phyloP scores from a whole-genome alignment of 23 tunicate genomes.

The Ascidia mentula region DNA sequence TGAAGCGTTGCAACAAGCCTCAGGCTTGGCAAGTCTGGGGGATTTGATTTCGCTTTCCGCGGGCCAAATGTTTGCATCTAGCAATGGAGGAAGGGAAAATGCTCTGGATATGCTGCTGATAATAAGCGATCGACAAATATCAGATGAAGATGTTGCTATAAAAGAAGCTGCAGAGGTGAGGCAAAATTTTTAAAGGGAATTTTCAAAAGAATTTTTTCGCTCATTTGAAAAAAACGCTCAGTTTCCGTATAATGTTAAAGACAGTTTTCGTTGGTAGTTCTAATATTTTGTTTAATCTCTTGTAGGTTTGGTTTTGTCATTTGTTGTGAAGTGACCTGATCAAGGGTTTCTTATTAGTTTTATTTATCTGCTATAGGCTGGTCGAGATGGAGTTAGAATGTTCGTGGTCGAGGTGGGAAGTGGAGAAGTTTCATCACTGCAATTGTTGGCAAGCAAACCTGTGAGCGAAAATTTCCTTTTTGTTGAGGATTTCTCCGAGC shows the following conservation, averaged over 20 bases:
- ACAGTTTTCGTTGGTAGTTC: neutral
- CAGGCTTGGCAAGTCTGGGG: neutral
- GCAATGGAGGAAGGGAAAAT: slow-evolving; percentile 44
- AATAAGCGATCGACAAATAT: slow-evolving; percentile 43
- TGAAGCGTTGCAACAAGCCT: slow-evolving; percentile 5
- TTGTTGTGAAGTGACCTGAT: too few species aligned
- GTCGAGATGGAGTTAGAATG: slow-evolving; percentile 32
- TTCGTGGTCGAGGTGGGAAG: slow-evolving; percentile 59
- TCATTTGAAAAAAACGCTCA: too few species aligned
- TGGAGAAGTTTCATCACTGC: slow-evolving; percentile 8
- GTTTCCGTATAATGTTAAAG: too few species aligned
- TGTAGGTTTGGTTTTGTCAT: too few species aligned
- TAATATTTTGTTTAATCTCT: too few species aligned
- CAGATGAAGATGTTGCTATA: slow-evolving; percentile 18
- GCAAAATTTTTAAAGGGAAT: neutral
- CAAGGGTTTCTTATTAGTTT: neutral
- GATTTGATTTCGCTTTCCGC: slow-evolving; percentile 4
- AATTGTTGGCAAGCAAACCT: slow-evolving; percentile 38
- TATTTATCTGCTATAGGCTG: slow-evolving; percentile 23
- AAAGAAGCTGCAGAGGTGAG: slow-evolving; percentile 12
- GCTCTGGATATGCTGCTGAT: slow-evolving; percentile 50
- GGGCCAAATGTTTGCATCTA: slow-evolving; percentile 22
- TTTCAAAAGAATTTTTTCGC: too few species aligned
- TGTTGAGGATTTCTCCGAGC: slow-evolving; percentile 10
- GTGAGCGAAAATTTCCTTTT: slow-evolving; percentile 15